These are phyloP conservation scores for Drosophila eugracilis DNA, from an alignment of 1,140 invertebrate species.

Conservation along the genomic window DNA sequence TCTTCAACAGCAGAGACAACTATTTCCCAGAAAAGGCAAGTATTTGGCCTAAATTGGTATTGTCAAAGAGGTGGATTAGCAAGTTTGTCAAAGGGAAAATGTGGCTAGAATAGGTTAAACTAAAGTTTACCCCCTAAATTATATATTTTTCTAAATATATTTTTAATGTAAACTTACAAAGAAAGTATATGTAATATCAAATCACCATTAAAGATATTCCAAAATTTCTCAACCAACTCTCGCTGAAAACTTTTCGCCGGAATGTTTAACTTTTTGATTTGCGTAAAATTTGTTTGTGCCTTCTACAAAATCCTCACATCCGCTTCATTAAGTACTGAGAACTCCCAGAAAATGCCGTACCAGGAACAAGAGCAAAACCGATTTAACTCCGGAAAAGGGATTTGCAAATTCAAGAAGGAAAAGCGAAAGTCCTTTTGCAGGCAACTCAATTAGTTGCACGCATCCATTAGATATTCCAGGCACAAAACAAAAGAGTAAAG, in stretches of 20 bases:
- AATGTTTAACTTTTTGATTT: slow-evolving; percentile 42
- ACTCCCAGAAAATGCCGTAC: background rate
- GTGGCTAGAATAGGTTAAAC: too few relatives aligned
- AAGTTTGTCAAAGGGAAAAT: background rate
- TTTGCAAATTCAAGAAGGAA: slow-evolving; percentile 46
- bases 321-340: slow-evolving; percentile 47
- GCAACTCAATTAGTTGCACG: slow-evolving; percentile 80
- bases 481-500: slow-evolving; percentile 68
- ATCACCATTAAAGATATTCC: background rate
- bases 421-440: slow-evolving; percentile 33
- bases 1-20: slow-evolving; percentile 21
- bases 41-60: background rate
- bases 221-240: slow-evolving; percentile 1
- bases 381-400: slow-evolving; percentile 45
- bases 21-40: slow-evolving; percentile 2
- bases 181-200: background rate
- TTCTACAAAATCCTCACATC: slow-evolving; percentile 34
- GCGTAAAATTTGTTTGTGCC: slow-evolving; percentile 28
- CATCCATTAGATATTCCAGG: slow-evolving; percentile 78
- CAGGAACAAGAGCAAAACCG: slow-evolving; percentile 19
- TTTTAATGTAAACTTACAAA: background rate
- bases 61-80: background rate
- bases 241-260: background rate
- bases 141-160: background rate
- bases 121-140: too few relatives aligned